Evolutionary conservation across 1,140 invertebrate genomes (phyloP), one percentile per base, ranked within the genome.

Genomic region (Planococcus citri): DNA sequence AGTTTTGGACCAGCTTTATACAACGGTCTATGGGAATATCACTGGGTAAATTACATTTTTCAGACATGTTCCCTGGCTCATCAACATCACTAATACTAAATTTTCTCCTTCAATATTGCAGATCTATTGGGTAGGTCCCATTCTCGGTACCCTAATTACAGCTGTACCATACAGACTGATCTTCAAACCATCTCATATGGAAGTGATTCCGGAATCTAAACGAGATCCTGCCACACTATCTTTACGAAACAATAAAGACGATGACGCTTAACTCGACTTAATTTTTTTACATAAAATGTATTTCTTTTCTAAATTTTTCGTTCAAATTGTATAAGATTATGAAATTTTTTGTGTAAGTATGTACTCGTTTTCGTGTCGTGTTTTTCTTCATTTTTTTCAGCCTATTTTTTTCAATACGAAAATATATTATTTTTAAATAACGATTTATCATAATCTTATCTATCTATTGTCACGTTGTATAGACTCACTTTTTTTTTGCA

Each of bases 1-100:
- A 86, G 86, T 33, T 84, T 93, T 58, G 90, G 83, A 1, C 90
- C 90, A 0, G 90, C 88, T 0, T 72, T 91, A 3, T 85, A 90
- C 75, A 86, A 85, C 58, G 82, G 81, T 1, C 77, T 80, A 60
- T 94, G 89, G 85, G 70, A 75, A 0, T 57, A 82, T 58, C 88
- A 91, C 72, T 94, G 90, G 90, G 83, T 92, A 79, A 82, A 71
- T 4, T 68, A 25, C n/a, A 6, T 68, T 68, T 27, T 68, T 27
- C 17, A 9, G 21, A n/a, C n/a, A n/a, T 27, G 17, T n/a, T 58
- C n/a, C 17, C 41, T 17, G 41, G 41, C n/a, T 51, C 6, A 9
- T 6, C 17, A 51, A 14, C 17, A 3, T 38, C 24, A 27, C 14
- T 69, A 22, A 9, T 10, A 33, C 9, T 22, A 33, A 33, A 27